These are phyloP conservation scores for Scaptodrosophila latifasciaeformis DNA, from an alignment of 2,888 invertebrate genomes.

Conservation along the genomic window DNA sequence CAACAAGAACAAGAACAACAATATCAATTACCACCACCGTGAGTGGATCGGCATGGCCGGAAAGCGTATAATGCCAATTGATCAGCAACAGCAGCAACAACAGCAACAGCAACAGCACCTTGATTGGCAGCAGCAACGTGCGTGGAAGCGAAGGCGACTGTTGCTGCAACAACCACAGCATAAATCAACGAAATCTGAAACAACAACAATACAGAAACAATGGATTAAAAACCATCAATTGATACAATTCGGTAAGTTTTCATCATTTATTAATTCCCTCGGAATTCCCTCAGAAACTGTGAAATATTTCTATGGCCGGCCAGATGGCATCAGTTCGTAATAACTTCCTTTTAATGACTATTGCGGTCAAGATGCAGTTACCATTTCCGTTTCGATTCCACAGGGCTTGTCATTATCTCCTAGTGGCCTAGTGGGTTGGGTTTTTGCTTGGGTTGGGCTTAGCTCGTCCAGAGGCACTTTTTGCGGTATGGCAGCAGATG, in stretches of 20 bases:
- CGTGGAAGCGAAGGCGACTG: conserved; percentile 33
- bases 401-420: neutral
- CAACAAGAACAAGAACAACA: neutral
- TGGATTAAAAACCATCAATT: conserved; percentile 69
- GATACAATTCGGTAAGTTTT: conserved; percentile 60
- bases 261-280: conserved; percentile 2
- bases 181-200: conserved; percentile 31
- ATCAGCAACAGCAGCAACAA: neutral
- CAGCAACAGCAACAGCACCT: conserved; percentile 7
- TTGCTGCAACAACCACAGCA: conserved; percentile 25
- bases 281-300: neutral
- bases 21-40: neutral
- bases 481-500: too few relatives aligned
- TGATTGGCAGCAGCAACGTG: conserved; percentile 26
- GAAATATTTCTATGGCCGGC: neutral
- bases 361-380: conserved; percentile 28
- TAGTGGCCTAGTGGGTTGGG: too few relatives aligned
- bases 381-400: neutral
- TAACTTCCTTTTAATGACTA: conserved; percentile 40
- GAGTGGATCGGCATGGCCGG: neutral
- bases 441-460: too few relatives aligned
- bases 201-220: conserved; percentile 26
- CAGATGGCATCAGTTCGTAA: neutral
- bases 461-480: too few relatives aligned
- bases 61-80: neutral